Evolutionary conservation across 2,888 invertebrate genomes (phyloP).

Genomic region (Eucera pruinosa): DNA sequence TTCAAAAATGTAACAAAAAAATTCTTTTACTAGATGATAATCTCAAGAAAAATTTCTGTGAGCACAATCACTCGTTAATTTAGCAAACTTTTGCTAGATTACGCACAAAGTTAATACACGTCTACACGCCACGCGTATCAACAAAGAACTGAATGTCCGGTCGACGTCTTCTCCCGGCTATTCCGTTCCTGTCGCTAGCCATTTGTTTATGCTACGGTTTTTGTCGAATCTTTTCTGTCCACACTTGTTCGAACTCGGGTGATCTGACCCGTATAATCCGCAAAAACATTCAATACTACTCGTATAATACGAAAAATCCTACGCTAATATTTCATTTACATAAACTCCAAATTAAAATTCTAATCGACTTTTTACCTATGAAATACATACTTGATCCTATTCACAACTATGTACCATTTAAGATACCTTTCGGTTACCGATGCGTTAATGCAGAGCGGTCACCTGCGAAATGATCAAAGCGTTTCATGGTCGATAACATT

Average conservation of each 20-base stretch:
- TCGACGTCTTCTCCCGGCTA: background rate
- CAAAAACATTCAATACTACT: no score
- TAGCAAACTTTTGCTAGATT: background rate
- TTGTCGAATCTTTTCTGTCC: background rate
- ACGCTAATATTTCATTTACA: no score
- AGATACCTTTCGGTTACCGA: background rate
- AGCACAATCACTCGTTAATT: background rate
- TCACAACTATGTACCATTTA: background rate
- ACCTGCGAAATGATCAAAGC: background rate
- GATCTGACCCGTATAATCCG: background rate
- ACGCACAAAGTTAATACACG: background rate
- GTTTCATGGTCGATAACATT: constrained; percentile 9
- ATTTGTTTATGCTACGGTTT: background rate
- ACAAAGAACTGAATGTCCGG: constrained; percentile 11
- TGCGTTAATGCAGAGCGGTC: background rate
- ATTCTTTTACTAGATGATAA: background rate
- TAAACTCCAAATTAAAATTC: no score
- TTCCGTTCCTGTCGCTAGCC: background rate
- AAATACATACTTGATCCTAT: no score
- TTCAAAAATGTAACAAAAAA: background rate
- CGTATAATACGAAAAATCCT: no score
- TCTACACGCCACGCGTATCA: background rate
- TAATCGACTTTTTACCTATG: no score
- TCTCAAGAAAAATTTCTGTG: no score
- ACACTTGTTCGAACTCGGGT: background rate